Conservation (phyloP, 2,113 vertebrate species). For the Gadus macrocephalus region DNA sequence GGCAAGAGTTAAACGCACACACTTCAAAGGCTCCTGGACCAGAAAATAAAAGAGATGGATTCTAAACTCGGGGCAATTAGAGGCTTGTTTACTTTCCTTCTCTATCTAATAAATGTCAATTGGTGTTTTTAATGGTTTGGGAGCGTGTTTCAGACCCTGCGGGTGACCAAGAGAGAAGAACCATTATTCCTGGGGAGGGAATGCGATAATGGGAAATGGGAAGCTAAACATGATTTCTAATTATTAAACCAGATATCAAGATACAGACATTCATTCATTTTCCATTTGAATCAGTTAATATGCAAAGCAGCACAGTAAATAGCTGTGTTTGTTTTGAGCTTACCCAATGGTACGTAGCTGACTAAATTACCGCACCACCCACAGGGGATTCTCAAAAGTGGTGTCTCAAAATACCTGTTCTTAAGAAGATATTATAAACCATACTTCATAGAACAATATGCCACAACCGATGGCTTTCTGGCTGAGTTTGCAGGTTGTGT, state of each 20-base stretch:
- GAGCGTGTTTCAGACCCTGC: constrained; percentile 11
- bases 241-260: constrained; percentile 6
- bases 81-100: constrained; percentile 31
- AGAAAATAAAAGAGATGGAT: background rate
- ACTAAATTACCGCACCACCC: background rate
- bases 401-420: no score
- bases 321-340: background rate
- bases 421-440: no score
- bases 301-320: constrained; percentile 1
- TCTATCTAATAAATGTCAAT: constrained; percentile 26
- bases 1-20: background rate
- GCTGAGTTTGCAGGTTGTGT: no score
- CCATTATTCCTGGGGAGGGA: constrained; percentile 7
- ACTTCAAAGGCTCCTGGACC: background rate
- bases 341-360: background rate
- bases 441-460: no score
- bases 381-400: background rate
- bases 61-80: constrained; percentile 16
- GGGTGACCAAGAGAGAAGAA: constrained; percentile 1
- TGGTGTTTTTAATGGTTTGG: constrained; percentile 24
- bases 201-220: background rate
- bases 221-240: background rate
- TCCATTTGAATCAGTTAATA: constrained; percentile 2
- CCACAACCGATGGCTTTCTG: no score
- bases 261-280: constrained; percentile 2